Percentiles rank a stretch among this genome's conserved stretches.
phyloP scores from a whole-genome alignment of 1,140 invertebrate genomes.

The Parapsyche elsis region DNA sequence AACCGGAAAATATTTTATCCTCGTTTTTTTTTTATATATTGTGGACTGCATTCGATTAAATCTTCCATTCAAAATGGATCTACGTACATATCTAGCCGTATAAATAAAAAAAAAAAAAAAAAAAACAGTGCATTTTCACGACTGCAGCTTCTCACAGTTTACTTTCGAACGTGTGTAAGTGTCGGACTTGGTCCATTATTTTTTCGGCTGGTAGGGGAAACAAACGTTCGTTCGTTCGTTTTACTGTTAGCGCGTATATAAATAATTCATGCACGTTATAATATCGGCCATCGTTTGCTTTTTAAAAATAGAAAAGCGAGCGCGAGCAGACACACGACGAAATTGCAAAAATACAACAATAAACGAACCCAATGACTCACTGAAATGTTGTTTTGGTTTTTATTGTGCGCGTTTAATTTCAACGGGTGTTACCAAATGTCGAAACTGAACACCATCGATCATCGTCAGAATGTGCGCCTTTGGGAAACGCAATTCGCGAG shows the following conservation, averaged over 20 bases:
- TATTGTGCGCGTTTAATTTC: background rate
- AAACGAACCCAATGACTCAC: constrained; percentile 18
- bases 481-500: background rate
- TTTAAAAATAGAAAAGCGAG: constrained; percentile 29
- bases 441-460: background rate
- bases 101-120: too few relatives aligned
- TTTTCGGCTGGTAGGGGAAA: background rate
- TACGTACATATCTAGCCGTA: too few relatives aligned
- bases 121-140: too few relatives aligned
- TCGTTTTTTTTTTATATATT: too few relatives aligned
- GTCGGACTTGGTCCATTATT: background rate
- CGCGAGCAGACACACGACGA: background rate
- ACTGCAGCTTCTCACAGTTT: too few relatives aligned
- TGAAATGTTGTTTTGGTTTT: background rate
- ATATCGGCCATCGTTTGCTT: constrained; percentile 22
- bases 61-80: too few relatives aligned
- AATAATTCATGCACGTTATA: constrained; percentile 29
- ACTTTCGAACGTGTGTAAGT: too few relatives aligned
- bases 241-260: constrained; percentile 22
- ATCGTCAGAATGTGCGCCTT: too few relatives aligned
- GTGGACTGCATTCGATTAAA: too few relatives aligned
- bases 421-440: background rate
- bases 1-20: too few relatives aligned
- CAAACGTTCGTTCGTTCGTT: constrained; percentile 14
- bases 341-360: constrained; percentile 30